Evolutionary conservation across 2,113 vertebrate species (phyloP).

Genomic region (Syrrhaptes paradoxus): DNA sequence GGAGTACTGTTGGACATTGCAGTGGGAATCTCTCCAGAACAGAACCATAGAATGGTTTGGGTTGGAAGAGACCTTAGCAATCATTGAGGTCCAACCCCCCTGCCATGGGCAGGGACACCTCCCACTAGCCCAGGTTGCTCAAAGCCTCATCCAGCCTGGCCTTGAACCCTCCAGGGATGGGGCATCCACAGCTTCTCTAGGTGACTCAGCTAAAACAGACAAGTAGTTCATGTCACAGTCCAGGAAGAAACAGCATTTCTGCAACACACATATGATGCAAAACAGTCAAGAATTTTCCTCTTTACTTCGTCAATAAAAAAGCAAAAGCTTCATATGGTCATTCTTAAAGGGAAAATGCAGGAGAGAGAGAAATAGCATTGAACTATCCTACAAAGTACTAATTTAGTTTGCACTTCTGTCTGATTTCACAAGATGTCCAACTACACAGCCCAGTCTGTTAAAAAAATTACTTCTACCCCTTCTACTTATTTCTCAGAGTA

Average conservation of each 20-base stretch:
- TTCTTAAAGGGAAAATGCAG: neutral
- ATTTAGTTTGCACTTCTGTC: neutral
- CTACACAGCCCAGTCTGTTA: fast-evolving
- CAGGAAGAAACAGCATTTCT: neutral
- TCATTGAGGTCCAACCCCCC: too few relatives aligned
- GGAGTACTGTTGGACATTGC: too few relatives aligned
- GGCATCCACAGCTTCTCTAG: too few relatives aligned
- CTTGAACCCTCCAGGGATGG: too few relatives aligned
- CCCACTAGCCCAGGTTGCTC: too few relatives aligned
- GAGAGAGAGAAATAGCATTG: neutral
- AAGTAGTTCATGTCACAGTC: neutral
- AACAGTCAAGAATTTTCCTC: neutral
- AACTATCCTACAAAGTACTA: neutral
- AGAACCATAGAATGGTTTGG: too few relatives aligned
- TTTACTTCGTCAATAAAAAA: neutral
- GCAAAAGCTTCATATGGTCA: neutral
- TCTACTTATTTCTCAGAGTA: neutral
- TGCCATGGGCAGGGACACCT: too few relatives aligned
- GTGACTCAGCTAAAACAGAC: neutral
- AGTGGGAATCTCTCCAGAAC: too few relatives aligned
- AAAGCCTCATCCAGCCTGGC: too few relatives aligned
- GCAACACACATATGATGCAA: neutral
- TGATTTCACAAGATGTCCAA: neutral
- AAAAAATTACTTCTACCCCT: neutral
- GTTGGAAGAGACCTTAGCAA: too few relatives aligned